These are phyloP conservation scores for Orthonyx spaldingii DNA, from an alignment of 2,113 vertebrate genomes.

Conservation along the genomic window DNA sequence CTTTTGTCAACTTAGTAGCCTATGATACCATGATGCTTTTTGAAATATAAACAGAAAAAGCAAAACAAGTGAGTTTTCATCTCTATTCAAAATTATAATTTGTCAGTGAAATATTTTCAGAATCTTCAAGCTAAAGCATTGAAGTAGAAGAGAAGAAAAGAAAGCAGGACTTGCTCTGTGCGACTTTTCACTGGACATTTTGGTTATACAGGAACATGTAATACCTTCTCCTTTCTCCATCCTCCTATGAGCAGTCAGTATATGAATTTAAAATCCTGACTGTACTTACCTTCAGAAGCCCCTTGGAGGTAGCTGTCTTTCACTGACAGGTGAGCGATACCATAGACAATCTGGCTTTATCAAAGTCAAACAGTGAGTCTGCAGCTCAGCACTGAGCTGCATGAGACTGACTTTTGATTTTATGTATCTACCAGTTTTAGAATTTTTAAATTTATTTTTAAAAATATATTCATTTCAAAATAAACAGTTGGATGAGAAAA, in stretches of 20 bases:
- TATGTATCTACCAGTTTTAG: neutral
- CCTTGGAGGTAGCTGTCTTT: neutral
- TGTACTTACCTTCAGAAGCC: neutral
- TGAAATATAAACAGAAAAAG: neutral
- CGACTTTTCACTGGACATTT: neutral
- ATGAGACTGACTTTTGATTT: neutral
- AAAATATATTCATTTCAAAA: neutral
- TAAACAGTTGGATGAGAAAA: neutral
- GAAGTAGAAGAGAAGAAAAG: neutral
- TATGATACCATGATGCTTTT: neutral
- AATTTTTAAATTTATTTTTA: neutral
- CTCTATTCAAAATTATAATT: neutral
- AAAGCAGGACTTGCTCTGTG: neutral
- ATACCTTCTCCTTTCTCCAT: neutral
- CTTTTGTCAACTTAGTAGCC: neutral
- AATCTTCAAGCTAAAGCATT: neutral
- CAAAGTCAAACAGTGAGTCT: neutral
- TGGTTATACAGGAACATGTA: neutral
- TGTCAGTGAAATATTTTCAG: neutral
- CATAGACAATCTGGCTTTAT: neutral
- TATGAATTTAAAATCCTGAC: neutral
- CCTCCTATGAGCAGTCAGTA: neutral
- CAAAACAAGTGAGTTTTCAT: neutral
- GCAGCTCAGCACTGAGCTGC: neutral
- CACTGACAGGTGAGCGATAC: neutral